A percentile compares a stretch with the other conserved stretches of the same genome.
phyloP scores from a whole-genome alignment of 1,140 invertebrate genomes.

The Papilio xuthus region DNA sequence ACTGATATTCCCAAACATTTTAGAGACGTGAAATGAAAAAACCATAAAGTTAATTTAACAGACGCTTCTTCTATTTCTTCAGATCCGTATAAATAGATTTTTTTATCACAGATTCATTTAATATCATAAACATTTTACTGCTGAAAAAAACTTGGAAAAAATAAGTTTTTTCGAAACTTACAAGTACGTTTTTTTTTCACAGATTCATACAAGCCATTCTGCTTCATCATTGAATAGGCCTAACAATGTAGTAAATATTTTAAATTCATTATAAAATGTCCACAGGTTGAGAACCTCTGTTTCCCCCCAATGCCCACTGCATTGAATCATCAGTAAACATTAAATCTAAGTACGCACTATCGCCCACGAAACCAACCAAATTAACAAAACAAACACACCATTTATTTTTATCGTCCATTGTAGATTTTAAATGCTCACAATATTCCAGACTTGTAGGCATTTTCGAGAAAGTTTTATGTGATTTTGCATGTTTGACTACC shows the following conservation, averaged over 20 bases:
- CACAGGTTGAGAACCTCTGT: slow-evolving; percentile 16
- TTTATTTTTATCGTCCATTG: slow-evolving; percentile 27
- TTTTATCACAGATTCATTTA: too few species aligned
- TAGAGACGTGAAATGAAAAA: neutral
- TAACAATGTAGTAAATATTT: too few species aligned
- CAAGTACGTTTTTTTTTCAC: neutral
- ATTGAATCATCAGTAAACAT: slow-evolving; percentile 27
- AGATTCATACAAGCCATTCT: neutral
- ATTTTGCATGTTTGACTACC: neutral
- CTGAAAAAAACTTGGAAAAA: too few species aligned
- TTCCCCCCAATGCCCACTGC: slow-evolving; percentile 13
- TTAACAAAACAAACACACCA: slow-evolving; percentile 32
- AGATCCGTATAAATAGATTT: neutral
- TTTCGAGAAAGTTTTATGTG: neutral
- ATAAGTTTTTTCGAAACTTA: too few species aligned
- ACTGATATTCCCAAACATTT: slow-evolving; percentile 7
- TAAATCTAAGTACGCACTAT: slow-evolving; percentile 29
- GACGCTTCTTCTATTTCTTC: neutral
- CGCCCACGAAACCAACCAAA: slow-evolving; percentile 28
- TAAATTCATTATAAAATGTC: neutral
- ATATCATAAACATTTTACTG: too few species aligned
- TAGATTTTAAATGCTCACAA: neutral
- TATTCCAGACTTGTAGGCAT: neutral
- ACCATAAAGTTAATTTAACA: neutral
- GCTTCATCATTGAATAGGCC: neutral